These are phyloP conservation scores for Electrona antarctica DNA, from an alignment of 2,113 vertebrate genomes.

Conservation along the genomic window DNA sequence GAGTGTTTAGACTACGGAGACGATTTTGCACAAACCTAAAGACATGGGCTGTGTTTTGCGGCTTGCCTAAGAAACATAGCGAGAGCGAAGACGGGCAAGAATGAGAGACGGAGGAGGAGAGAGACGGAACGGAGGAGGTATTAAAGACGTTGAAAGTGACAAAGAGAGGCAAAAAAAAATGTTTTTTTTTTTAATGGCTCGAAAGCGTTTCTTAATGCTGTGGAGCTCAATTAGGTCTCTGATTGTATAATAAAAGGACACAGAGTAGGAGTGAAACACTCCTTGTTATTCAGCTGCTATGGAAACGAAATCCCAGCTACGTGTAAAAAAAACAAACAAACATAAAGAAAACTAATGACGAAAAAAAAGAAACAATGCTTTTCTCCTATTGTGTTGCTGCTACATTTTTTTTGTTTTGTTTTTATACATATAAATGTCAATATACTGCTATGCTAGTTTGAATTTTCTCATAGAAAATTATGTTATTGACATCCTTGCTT, in stretches of 20 bases:
- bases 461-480: constrained; percentile 96
- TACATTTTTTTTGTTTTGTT: constrained; percentile 87
- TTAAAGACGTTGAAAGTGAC: constrained; percentile 59
- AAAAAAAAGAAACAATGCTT: constrained; percentile 84
- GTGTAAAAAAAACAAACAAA: constrained; percentile 65
- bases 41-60: constrained; percentile 52
- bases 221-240: constrained; percentile 82
- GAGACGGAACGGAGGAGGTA: constrained; percentile 52
- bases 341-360: constrained; percentile 53
- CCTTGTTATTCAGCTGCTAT: constrained; percentile 91
- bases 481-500: constrained; percentile 90
- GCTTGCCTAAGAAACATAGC: constrained; percentile 33
- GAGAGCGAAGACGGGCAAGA: constrained; percentile 44
- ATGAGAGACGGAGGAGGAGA: constrained; percentile 61
- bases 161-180: constrained; percentile 70
- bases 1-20: constrained; percentile 64
- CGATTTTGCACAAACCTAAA: constrained; percentile 80
- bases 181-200: constrained; percentile 60
- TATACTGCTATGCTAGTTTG: constrained; percentile 92
- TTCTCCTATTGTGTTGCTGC: constrained; percentile 96
- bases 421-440: constrained; percentile 86
- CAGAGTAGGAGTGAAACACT: constrained; percentile 79
- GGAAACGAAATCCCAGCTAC: constrained; percentile 86
- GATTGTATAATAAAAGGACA: constrained; percentile 80
- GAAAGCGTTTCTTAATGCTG: constrained; percentile 70